phyloP scores from a whole-genome alignment of 2,113 vertebrate species.

The Neomonachus schauinslandi region DNA sequence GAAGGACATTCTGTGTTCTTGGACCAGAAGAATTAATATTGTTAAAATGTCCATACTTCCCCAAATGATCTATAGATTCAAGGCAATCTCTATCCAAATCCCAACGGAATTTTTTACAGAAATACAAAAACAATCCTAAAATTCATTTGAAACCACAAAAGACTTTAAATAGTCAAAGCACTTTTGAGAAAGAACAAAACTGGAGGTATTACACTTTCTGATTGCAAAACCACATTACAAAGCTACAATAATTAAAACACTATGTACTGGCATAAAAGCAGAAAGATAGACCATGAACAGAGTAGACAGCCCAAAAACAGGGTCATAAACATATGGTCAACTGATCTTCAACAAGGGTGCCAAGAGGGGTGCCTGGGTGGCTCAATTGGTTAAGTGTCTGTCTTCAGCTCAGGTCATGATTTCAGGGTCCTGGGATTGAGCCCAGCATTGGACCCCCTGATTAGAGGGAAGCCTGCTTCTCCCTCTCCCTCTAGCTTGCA shows the following conservation, averaged over 20 bases:
- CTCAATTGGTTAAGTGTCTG: neutral
- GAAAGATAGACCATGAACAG: neutral
- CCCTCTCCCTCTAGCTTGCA: neutral
- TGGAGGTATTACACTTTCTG: neutral
- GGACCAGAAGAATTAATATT: neutral
- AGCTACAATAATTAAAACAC: neutral
- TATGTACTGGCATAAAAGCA: neutral
- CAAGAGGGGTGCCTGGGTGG: neutral
- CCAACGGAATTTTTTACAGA: neutral
- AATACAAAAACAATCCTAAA: neutral
- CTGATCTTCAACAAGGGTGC: neutral
- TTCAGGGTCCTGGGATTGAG: neutral
- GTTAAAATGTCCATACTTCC: neutral
- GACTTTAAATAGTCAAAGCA: neutral
- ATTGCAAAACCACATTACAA: neutral
- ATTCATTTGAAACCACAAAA: neutral
- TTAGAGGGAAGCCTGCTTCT: neutral
- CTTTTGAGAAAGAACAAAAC: neutral
- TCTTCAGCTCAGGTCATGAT: neutral
- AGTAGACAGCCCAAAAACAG: neutral
- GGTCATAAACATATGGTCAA: neutral
- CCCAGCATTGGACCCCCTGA: neutral
- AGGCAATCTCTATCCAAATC: neutral
- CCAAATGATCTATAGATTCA: neutral
- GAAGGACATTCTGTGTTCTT: neutral